Evolutionary conservation across 2,113 vertebrate genomes (phyloP), one percentile per base, ranked within the genome.

Genomic region (Loxodonta africana): DNA sequence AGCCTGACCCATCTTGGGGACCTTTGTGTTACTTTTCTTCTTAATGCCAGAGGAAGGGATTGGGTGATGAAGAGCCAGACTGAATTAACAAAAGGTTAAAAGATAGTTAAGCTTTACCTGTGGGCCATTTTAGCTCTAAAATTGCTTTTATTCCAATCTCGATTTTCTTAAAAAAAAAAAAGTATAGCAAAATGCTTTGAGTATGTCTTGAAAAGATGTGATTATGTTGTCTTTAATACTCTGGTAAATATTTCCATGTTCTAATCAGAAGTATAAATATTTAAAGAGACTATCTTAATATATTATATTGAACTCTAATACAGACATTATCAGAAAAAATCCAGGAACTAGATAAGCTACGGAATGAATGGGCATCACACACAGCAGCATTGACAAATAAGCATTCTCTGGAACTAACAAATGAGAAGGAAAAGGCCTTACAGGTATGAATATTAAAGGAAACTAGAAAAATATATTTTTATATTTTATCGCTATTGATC

Each of bases 271-370:
- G 30, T 88, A 48, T 76, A 44, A 8, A 76, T 76, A 26, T 83
- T 96, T 26, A 83, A 83, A 3, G 57, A 93, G 17, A 62, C 37
- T 87, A 6, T 88, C 33, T 90, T 95, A 94, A 97, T 92, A 80
- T 92, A 86, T 91, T 95, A 8, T 93, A 6, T 76, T 91, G 90
- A 93, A 91, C 81, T 97, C 28, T 91, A 33, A 30, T 90, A 65
- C 88, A 99, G 99, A 99, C 97, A 62, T 98, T 99, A 85, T 98
- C 99, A 83, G 99, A 99, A 97, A 99, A 99, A 98, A 99, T 98
- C 23, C 98, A 98, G 90, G 99, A 99, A 96, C 88, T 99, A 87
- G 99, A 99, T 83, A 99, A 99, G 51, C 95, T 99, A 83, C 99
- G 98, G 57, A 99, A 95, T 0, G 99, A 99, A n/a, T 99, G 99